phyloP scores from a whole-genome alignment of 1,140 invertebrate species.

The Heliconius nattereri region DNA sequence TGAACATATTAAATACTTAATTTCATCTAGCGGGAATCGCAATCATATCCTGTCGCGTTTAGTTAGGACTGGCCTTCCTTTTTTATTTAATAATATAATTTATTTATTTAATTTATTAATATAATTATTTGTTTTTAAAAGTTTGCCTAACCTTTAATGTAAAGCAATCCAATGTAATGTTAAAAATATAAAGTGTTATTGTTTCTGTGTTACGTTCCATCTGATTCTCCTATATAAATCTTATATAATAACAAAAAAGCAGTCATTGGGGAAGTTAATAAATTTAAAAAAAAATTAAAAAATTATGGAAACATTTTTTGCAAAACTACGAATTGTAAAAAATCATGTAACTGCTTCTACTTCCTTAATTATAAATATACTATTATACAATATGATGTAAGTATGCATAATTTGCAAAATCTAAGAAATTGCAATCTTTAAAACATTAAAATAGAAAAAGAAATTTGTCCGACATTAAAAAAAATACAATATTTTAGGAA shows the following conservation, averaged over 20 bases:
- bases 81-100: too few relatives aligned
- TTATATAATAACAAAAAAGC: neutral
- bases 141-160: too few relatives aligned
- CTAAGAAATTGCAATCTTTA: neutral
- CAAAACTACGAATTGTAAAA: neutral
- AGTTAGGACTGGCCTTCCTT: too few relatives aligned
- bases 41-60: too few relatives aligned
- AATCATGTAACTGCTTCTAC: slow-evolving; percentile 9
- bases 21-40: too few relatives aligned
- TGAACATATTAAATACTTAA: too few relatives aligned
- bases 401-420: neutral
- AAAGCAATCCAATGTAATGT: too few relatives aligned
- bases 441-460: neutral
- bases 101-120: too few relatives aligned
- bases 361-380: slow-evolving; percentile 29
- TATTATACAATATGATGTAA: slow-evolving; percentile 17
- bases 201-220: too few relatives aligned
- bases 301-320: slow-evolving; percentile 7
- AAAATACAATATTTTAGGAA: neutral
- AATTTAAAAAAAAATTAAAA: neutral
- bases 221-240: too few relatives aligned
- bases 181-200: too few relatives aligned
- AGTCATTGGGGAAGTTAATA: neutral
- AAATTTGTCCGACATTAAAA: neutral
- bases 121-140: too few relatives aligned